Percentiles rank a stretch among this genome's conserved stretches.
phyloP scores from a whole-genome alignment of 2,888 invertebrate genomes.

The Sarcophaga rosellei region DNA sequence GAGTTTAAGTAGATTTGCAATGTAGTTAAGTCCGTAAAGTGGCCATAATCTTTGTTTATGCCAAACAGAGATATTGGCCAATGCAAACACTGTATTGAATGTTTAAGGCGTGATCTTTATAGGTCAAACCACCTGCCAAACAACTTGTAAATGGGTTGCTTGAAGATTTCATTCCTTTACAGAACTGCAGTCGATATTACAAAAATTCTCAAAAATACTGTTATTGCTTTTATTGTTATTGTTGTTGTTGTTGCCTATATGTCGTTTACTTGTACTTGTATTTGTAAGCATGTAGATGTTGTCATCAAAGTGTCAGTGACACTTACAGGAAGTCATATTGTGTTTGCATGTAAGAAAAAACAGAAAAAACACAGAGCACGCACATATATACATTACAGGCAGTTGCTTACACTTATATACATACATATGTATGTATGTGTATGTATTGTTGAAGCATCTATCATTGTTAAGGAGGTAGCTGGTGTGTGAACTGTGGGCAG shows the following conservation, averaged over 20 bases:
- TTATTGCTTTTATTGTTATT: slow-evolving; percentile 17
- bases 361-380: background rate
- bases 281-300: slow-evolving; percentile 44
- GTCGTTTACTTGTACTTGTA: slow-evolving; percentile 10
- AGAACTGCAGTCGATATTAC: background rate
- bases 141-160: too few relatives aligned
- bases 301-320: slow-evolving; percentile 67
- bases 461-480: slow-evolving; percentile 6
- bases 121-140: too few relatives aligned
- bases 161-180: slow-evolving; percentile 12
- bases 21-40: too few relatives aligned
- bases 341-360: slow-evolving; percentile 22
- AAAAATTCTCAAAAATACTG: slow-evolving; percentile 1
- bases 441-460: slow-evolving; percentile 42
- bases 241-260: slow-evolving; percentile 18
- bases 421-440: slow-evolving; percentile 7
- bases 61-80: too few relatives aligned
- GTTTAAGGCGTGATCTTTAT: too few relatives aligned
- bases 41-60: too few relatives aligned
- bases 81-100: too few relatives aligned
- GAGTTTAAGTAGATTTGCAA: too few relatives aligned
- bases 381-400: too few relatives aligned
- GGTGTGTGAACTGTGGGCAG: background rate
- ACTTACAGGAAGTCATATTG: slow-evolving; percentile 66
- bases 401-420: background rate